Base-by-base conservation (phyloP, 2,797 vertebrate species). In the Chanos chanos region DNA sequence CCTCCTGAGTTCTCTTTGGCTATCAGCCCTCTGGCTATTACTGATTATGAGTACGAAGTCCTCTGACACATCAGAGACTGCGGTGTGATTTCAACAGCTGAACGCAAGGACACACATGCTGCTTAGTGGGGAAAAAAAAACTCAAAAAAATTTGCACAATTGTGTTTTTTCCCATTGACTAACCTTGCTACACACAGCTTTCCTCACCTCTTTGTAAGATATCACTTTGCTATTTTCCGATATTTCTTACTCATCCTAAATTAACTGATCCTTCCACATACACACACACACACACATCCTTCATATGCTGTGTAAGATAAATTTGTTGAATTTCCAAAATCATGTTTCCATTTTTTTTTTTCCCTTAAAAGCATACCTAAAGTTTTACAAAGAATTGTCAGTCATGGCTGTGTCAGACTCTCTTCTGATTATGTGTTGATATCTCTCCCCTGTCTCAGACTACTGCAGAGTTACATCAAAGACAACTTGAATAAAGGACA, bases 401-500 rank as follows among this genome's bases (percentile, higher is more conserved):
- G n/a, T n/a, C n/a, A n/a, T n/a, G n/a, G n/a, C n/a, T n/a, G n/a
- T n/a, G n/a, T n/a, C n/a, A n/a, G 12, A 53, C 3, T 36, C 2
- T 15, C 19, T 6, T 27, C 9, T 10, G 47, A 25, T 6, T 22
- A 13, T 22, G 8, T 18, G 4, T 37, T n/a, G 43, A 39, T 12
- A 31, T 25, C 34, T 24, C 27, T 30, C 60, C n/a, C 48, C 28
- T 25, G 10, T 31, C 39, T 16, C 73, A 95, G 94, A 66, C 70
- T 89, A 63, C 81, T 94, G 51, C 71, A 78, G 81, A 86, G 70
- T 25, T 86, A 85, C 19, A 86, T 93, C 55, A 76, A 79, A 40
- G 82, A 81, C 36, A 83, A 16, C 52, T 52, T 89, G 27, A 83
- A 85, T 18, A 84, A 66, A 0, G 77, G n/a, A 0, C 74, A 84